A percentile compares a stretch with the other conserved stretches of the same genome.
Conservation (phyloP, 2,113 vertebrate genomes). For the Pelecanoides urinatrix region DNA sequence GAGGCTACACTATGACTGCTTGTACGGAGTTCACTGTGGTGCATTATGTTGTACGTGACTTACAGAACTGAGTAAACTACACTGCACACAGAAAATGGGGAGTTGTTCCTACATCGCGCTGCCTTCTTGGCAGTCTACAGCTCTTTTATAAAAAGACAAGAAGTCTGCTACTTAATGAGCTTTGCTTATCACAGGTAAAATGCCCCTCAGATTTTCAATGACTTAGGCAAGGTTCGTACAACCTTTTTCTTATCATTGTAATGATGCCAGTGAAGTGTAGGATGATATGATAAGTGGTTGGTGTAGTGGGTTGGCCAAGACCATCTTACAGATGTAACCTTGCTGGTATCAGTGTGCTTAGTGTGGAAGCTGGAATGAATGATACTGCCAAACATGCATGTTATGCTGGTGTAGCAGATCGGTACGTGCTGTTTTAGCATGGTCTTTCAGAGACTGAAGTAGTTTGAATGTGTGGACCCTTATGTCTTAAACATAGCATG, state of each 20-base stretch:
- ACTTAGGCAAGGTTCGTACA: background rate
- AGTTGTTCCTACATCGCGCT: accelerated
- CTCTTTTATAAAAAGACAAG: background rate
- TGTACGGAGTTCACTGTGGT: background rate
- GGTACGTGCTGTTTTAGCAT: background rate
- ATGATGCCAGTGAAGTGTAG: background rate
- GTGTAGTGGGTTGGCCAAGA: background rate
- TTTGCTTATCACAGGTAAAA: background rate
- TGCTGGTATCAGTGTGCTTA: background rate
- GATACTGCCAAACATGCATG: background rate
- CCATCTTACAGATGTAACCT: background rate
- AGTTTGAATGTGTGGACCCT: background rate
- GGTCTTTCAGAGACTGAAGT: background rate
- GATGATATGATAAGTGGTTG: background rate
- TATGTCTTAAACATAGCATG: background rate
- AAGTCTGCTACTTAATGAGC: background rate
- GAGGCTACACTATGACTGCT: background rate
- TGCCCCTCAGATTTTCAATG: background rate
- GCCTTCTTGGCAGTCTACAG: background rate
- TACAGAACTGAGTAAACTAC: background rate
- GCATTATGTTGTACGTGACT: background rate
- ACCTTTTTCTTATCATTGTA: background rate
- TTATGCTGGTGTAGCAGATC: background rate
- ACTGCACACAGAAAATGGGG: background rate
- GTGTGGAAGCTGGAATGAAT: background rate